phyloP scores from a whole-genome alignment of 1,140 invertebrate genomes.

The Apis dorsata region DNA sequence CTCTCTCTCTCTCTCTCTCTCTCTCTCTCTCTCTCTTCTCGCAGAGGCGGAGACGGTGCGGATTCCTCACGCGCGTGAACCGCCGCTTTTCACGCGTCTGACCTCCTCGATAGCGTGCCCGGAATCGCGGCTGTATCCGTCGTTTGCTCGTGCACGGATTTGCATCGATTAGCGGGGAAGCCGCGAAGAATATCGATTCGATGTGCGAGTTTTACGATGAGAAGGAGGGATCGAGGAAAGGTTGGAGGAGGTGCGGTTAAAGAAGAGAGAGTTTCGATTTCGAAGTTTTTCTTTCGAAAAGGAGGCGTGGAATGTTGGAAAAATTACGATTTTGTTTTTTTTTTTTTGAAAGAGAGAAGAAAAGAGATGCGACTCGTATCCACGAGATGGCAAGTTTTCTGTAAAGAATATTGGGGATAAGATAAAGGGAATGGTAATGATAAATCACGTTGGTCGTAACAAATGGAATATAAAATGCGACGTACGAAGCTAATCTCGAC shows the following conservation, averaged over 20 bases:
- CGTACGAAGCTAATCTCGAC: not conserved
- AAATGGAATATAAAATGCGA: not conserved
- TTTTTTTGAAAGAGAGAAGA: not conserved
- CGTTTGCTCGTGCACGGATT: slow-evolving; percentile 38
- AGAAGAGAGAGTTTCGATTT: no score
- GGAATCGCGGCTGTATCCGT: slow-evolving; percentile 26
- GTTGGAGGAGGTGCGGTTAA: no score
- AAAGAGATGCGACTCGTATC: no score
- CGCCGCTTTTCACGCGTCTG: slow-evolving; percentile 46
- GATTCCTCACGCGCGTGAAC: slow-evolving; percentile 3
- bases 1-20: not conserved
- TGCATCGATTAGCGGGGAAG: slow-evolving; percentile 35
- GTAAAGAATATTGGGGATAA: not conserved
- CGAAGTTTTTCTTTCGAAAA: no score
- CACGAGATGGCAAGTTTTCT: not conserved
- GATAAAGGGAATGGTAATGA: not conserved
- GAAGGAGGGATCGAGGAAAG: no score
- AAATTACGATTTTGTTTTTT: not conserved
- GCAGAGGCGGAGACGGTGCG: not conserved
- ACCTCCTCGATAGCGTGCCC: slow-evolving; percentile 46
- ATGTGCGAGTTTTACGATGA: not conserved
- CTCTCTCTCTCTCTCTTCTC: not conserved
- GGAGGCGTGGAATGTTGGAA: no score
- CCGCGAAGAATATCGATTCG: slow-evolving; percentile 33
- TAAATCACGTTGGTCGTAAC: not conserved